phyloP scores from a whole-genome alignment of 2,888 invertebrate genomes.

The Hymenopus coronatus region DNA sequence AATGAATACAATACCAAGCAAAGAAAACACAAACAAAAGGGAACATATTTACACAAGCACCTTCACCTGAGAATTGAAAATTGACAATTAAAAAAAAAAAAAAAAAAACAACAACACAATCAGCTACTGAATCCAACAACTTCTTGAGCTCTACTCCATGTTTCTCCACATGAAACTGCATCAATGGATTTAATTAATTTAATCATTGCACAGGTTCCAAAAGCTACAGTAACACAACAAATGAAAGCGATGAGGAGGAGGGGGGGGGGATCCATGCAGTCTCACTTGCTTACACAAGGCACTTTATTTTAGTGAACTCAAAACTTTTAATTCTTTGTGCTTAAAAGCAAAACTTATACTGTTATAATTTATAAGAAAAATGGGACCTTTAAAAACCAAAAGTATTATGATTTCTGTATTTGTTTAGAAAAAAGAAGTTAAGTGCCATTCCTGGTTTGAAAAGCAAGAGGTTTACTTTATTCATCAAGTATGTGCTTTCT shows the following conservation, averaged over 20 bases:
- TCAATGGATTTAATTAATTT: no score
- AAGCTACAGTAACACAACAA: neutral
- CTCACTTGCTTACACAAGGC: constrained; percentile 14
- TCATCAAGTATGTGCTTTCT: neutral
- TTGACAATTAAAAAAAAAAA: constrained; percentile 10
- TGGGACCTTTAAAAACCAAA: neutral
- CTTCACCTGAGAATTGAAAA: constrained; percentile 20
- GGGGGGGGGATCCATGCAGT: neutral
- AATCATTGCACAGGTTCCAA: neutral
- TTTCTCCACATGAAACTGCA: neutral
- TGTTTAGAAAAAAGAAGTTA: neutral
- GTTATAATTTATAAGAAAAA: neutral
- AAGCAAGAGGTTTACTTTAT: neutral
- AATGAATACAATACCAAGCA: neutral
- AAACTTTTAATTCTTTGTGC: neutral
- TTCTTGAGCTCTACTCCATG: neutral
- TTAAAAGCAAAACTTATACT: neutral
- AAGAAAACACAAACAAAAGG: neutral
- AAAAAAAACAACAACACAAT: neutral
- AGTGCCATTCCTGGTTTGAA: neutral
- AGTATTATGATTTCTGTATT: neutral
- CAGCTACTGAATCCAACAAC: neutral
- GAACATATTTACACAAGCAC: constrained; percentile 20
- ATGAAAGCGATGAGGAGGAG: neutral
- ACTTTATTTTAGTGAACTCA: constrained; percentile 1